phyloP scores from a whole-genome alignment of 2,888 invertebrate genomes.

The Drosophila fulvimacula region DNA sequence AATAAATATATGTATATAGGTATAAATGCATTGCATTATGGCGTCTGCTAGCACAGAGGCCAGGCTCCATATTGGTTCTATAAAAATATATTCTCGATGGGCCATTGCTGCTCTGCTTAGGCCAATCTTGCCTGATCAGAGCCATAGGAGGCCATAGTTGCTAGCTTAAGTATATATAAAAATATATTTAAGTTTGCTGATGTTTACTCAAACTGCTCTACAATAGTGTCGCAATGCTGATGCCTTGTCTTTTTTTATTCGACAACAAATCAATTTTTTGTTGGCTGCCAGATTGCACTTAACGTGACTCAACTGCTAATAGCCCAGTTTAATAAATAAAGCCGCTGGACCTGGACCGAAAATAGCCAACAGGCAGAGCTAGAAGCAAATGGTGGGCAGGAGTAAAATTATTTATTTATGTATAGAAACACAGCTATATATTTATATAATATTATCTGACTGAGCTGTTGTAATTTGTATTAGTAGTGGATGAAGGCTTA shows the following conservation, averaged over 20 bases:
- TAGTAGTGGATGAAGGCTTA: background rate
- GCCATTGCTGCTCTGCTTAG: background rate
- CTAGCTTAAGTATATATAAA: no score
- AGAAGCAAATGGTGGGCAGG: background rate
- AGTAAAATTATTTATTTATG: background rate
- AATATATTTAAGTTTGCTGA: no score
- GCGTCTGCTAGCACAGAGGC: background rate
- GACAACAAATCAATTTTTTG: constrained; percentile 79
- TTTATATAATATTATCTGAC: no score
- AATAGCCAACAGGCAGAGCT: background rate
- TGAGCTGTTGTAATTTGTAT: background rate
- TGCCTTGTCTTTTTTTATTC: no score
- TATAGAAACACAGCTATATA: background rate
- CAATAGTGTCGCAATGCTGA: no score
- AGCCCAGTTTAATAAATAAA: constrained; percentile 51
- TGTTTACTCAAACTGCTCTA: no score
- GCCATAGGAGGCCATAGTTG: no score
- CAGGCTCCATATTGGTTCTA: background rate
- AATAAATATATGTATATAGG: background rate
- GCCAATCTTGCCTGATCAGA: background rate
- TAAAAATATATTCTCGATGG: background rate
- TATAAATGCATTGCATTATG: background rate
- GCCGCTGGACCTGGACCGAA: background rate
- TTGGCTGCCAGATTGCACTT: constrained; percentile 61
- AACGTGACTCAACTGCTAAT: constrained; percentile 74